Evolutionary conservation across 2,888 invertebrate species (phyloP), one percentile per base, ranked within the genome.

Genomic region (Epinotia bilunana): DNA sequence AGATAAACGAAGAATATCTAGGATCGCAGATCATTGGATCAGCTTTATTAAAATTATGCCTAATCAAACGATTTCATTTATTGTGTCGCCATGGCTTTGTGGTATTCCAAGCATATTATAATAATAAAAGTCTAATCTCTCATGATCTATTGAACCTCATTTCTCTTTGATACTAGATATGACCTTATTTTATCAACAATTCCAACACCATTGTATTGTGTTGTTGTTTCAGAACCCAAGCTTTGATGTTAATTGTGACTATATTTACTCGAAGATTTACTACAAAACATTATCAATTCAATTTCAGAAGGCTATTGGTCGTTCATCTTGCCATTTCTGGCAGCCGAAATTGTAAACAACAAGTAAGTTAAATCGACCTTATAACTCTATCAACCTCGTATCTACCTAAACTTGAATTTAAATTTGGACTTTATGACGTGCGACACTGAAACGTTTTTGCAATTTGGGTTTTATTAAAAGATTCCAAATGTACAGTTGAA

Each of bases 261-360:
- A 12, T 46, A 46, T 63, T 43, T 16, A 16, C 68, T 3, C 39
- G 33, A 49, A 49, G 63, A 33, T 63, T 63, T 33, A 58, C 20
- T 6, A 43, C 63, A 63, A 69, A 58, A 55, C 12, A 74, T 63
- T 70, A 58, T 64, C 69, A 70, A 70, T 70, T 58, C 39, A 70
- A 64, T 74, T 74, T 4, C 58, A 20, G 70, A 74, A 74, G 49
- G 73, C 57, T 49, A 67, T 53, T 67, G 60, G 61, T 61, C 58
- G 65, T 73, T 73, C 61, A 61, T 73, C 61, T 67, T 73, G 53
- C 39, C 20, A 46, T 69, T 39, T 57, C 58, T 58, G 57, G 33
- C 63, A 64, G 74, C 49, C 60, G 39, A 65, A 60, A 74, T 55
- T 72, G 61, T 67, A 70, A 70, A 67, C 67, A 60, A 61, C 71